phyloP scores from a whole-genome alignment of 2,797 vertebrate genomes.

The Pagetopsis macropterus region DNA sequence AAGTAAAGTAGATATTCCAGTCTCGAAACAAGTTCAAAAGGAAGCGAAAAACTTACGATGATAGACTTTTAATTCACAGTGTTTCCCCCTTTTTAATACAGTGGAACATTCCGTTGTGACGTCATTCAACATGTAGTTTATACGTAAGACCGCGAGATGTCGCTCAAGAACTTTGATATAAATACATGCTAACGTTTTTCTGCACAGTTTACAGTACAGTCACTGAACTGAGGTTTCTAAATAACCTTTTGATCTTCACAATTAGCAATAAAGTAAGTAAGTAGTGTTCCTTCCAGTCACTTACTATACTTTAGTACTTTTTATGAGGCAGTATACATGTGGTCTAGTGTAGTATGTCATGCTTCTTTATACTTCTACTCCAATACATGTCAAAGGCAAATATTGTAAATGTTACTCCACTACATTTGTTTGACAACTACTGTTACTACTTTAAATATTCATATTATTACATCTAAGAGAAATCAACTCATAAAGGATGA shows the following conservation, averaged over 20 bases:
- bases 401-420: too few relatives aligned
- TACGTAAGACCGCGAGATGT: conserved; percentile 31
- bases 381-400: too few relatives aligned
- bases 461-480: too few relatives aligned
- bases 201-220: background rate
- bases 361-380: too few relatives aligned
- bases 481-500: too few relatives aligned
- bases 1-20: accelerated
- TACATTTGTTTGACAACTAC: too few relatives aligned
- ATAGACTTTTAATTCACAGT: background rate
- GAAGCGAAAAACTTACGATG: accelerated
- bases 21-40: accelerated
- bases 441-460: too few relatives aligned
- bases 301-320: too few relatives aligned
- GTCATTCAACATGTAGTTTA: conserved; percentile 23
- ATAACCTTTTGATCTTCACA: background rate
- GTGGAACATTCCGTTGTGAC: conserved; percentile 55
- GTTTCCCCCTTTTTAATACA: background rate
- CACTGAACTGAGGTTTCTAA: conserved; percentile 10
- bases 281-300: too few relatives aligned
- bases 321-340: too few relatives aligned
- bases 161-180: conserved; percentile 32
- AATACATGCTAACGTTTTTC: background rate
- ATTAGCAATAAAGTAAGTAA: too few relatives aligned
- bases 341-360: too few relatives aligned